Percentiles rank a stretch among this genome's conserved stretches.
Conservation (phyloP, 2,797 vertebrate species). For the Pseudocheirus occidentalis region DNA sequence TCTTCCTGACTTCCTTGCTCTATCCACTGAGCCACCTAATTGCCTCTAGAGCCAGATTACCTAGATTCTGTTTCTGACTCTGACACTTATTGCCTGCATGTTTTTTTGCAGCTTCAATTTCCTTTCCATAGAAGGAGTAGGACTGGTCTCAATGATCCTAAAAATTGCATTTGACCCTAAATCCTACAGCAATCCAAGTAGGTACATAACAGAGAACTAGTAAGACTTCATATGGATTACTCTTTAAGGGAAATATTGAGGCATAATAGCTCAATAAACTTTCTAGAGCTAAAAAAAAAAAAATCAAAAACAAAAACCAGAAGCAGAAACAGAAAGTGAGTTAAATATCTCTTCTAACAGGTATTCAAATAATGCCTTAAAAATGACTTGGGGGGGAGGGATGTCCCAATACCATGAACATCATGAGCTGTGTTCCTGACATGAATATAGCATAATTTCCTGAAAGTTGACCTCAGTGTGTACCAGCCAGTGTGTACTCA, state of each 20-base stretch:
- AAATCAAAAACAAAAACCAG: constrained; percentile 45
- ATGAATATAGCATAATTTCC: neutral
- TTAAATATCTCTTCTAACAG: neutral
- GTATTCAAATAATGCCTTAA: constrained; percentile 26
- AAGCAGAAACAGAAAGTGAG: neutral
- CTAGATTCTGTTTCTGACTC: no score
- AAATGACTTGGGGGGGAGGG: neutral
- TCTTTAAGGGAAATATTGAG: constrained; percentile 38
- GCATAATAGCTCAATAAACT: constrained; percentile 45
- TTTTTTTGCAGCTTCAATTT: no score
- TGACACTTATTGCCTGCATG: no score
- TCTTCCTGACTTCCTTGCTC: no score
- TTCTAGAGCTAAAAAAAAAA: constrained; percentile 33
- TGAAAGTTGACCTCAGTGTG: neutral
- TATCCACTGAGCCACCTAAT: no score
- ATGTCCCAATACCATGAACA: neutral
- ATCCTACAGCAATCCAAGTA: no score
- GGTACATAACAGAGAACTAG: neutral
- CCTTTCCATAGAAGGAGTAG: no score
- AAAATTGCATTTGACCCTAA: no score
- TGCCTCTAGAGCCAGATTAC: no score
- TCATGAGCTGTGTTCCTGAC: neutral
- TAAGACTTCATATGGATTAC: neutral
- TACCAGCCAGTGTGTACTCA: no score
- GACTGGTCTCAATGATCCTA: no score